phyloP scores from a whole-genome alignment of 2,888 invertebrate species.

The Sipha maydis region DNA sequence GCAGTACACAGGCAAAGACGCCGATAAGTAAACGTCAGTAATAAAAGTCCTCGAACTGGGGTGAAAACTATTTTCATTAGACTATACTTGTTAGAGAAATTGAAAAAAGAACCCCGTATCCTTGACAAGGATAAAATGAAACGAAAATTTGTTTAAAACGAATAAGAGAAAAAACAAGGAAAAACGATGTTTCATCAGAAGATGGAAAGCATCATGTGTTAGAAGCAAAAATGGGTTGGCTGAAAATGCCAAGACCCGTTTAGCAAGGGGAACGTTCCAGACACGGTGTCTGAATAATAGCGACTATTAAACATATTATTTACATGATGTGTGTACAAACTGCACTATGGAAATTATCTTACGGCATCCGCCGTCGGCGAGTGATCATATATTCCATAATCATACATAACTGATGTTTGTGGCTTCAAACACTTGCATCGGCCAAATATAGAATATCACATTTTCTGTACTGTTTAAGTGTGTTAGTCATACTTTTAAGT shows the following conservation, averaged over 20 bases:
- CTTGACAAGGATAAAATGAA: slow-evolving; percentile 40
- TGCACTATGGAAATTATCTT: slow-evolving; percentile 25
- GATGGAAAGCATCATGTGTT: slow-evolving; percentile 5
- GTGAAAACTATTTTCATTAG: slow-evolving; percentile 42
- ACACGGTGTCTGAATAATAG: slow-evolving; percentile 48
- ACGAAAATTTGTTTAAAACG: not conserved
- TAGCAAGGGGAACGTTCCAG: slow-evolving; percentile 8
- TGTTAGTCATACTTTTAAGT: too few relatives aligned
- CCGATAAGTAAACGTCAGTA: not conserved
- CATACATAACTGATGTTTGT: slow-evolving; percentile 40
- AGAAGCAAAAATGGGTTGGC: slow-evolving; percentile 44
- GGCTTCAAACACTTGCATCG: not conserved
- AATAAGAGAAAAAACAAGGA: not conserved
- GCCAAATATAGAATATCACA: too few relatives aligned
- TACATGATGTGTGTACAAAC: not conserved
- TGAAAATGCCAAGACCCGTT: slow-evolving; percentile 15
- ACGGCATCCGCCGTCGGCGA: slow-evolving; percentile 43
- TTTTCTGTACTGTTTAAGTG: too few relatives aligned
- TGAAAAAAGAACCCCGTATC: not conserved
- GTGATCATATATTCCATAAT: slow-evolving; percentile 46
- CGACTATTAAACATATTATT: slow-evolving; percentile 49
- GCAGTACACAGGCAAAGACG: not conserved
- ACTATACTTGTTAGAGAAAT: slow-evolving; percentile 18
- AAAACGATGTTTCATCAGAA: not conserved
- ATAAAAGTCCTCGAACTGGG: not conserved